Evolutionary conservation across 2,797 vertebrate species (phyloP).

Genomic region (Orestias chungarensis): DNA sequence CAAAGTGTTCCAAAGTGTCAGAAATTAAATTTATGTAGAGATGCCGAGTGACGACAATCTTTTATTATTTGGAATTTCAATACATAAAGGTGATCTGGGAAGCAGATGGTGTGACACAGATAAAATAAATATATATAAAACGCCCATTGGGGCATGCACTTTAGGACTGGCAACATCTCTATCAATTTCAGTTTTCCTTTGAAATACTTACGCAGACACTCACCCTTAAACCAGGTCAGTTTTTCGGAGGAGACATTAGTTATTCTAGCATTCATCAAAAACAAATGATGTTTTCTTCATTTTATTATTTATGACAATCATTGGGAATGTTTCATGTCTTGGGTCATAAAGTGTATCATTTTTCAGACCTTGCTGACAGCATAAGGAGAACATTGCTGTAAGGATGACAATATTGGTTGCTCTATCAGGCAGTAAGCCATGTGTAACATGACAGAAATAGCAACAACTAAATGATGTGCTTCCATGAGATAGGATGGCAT

Average conservation of each 20-base stretch:
- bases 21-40: not conserved
- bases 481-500: slow-evolving; percentile 1
- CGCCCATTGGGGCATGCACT: not conserved
- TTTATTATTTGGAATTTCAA: not conserved
- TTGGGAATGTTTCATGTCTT: slow-evolving; percentile 9
- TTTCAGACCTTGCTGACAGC: slow-evolving; percentile 3
- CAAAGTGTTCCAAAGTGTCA: not conserved
- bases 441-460: slow-evolving; percentile 7
- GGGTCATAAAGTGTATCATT: not conserved
- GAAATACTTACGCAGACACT: not conserved
- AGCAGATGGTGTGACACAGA: not conserved
- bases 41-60: too few relatives aligned
- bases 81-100: not conserved
- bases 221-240: not conserved
- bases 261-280: slow-evolving; percentile 23
- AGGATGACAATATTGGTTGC: not conserved
- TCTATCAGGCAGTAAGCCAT: not conserved
- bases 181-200: not conserved
- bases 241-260: slow-evolving; percentile 25
- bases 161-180: not conserved
- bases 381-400: not conserved
- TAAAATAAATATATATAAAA: not conserved
- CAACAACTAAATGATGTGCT: slow-evolving; percentile 6
- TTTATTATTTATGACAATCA: slow-evolving; percentile 7
- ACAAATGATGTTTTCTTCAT: slow-evolving; percentile 12